phyloP scores from a whole-genome alignment of 2,888 invertebrate genomes.

The Lapara coniferarum region DNA sequence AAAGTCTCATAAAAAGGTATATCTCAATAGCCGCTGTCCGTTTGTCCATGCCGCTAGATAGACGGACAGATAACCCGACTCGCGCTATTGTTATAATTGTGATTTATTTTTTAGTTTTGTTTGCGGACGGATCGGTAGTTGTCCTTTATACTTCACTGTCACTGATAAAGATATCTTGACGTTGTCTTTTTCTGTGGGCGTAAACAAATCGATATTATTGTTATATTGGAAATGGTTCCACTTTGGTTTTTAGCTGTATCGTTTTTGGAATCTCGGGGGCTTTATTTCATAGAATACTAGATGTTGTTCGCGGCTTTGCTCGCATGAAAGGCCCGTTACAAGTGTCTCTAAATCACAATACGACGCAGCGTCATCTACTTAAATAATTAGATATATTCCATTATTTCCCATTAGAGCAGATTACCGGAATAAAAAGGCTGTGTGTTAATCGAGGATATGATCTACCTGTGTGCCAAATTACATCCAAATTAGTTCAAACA shows the following conservation, averaged over 20 bases:
- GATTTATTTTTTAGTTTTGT: conserved; percentile 39
- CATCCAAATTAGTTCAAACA: no score
- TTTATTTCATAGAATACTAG: no score
- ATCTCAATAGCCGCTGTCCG: conserved; percentile 65
- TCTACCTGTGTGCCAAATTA: no score
- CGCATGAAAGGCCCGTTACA: no score
- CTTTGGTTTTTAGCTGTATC: conserved; percentile 8
- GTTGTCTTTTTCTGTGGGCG: conserved; percentile 43
- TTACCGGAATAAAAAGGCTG: no score
- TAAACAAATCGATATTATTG: conserved; percentile 23
- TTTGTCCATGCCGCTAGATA: conserved; percentile 69
- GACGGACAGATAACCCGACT: conserved; percentile 64
- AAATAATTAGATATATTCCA: no score
- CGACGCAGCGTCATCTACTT: no score
- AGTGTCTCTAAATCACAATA: no score
- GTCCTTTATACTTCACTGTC: conserved; percentile 79
- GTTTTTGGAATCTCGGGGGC: not conserved
- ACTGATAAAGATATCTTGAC: conserved; percentile 65
- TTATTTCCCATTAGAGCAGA: no score
- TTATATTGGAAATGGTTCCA: conserved; percentile 15
- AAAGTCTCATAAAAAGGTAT: conserved; percentile 32
- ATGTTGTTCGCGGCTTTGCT: no score
- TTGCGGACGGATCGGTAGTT: conserved; percentile 60
- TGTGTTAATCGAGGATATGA: no score
- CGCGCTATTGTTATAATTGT: conserved; percentile 72